Evolutionary conservation across 2,888 invertebrate genomes (phyloP).

Genomic region (Xanthostigma xanthostigma): DNA sequence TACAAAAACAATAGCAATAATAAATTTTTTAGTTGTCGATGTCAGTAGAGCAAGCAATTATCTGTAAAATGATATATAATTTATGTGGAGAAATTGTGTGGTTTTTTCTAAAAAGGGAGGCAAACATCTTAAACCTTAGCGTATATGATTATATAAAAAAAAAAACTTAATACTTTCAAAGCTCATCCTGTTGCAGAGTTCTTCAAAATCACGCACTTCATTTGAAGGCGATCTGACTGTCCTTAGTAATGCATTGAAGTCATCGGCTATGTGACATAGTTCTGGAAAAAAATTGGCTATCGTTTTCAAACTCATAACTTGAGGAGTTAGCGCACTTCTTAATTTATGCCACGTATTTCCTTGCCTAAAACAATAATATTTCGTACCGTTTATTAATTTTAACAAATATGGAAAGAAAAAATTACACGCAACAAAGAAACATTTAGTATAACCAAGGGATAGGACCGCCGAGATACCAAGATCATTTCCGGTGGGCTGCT

Average conservation of each 20-base stretch:
- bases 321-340: slow-evolving; percentile 54
- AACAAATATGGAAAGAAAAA: too few species aligned
- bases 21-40: too few species aligned
- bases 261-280: slow-evolving; percentile 59
- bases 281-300: slow-evolving; percentile 61
- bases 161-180: slow-evolving; percentile 45
- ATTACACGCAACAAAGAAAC: not conserved
- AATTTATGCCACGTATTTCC: slow-evolving; percentile 66
- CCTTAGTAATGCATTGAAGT: slow-evolving; percentile 53
- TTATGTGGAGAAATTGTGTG: too few species aligned
- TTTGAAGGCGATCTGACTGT: slow-evolving; percentile 34
- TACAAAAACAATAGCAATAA: too few species aligned
- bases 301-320: slow-evolving; percentile 60
- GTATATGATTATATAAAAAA: too few species aligned
- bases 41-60: too few species aligned
- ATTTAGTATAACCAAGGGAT: too few species aligned
- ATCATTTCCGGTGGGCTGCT: too few species aligned
- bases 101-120: too few species aligned
- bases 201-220: slow-evolving; percentile 46
- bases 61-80: too few species aligned
- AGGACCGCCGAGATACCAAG: too few species aligned
- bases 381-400: not conserved
- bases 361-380: slow-evolving; percentile 34
- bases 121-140: too few species aligned
- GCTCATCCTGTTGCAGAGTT: slow-evolving; percentile 61